phyloP scores from a whole-genome alignment of 2,797 vertebrate species.

The Natrix natrix region DNA sequence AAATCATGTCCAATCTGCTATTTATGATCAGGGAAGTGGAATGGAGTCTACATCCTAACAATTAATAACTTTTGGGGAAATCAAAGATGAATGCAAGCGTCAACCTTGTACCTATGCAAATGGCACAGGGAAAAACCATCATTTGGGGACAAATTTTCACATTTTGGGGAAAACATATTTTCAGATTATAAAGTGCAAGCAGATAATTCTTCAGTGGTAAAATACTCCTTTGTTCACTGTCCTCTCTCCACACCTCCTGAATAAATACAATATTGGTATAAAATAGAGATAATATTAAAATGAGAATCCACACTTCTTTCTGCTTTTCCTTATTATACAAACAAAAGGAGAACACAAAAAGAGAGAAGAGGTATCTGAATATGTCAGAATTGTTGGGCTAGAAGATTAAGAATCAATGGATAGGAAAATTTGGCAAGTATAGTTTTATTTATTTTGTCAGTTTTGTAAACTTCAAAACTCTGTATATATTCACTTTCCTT shows the following conservation, averaged over 20 bases:
- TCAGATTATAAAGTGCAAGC: neutral
- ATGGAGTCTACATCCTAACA: neutral
- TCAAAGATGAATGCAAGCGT: neutral
- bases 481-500: neutral
- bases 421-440: neutral
- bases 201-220: neutral
- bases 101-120: neutral
- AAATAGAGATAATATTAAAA: neutral
- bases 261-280: neutral
- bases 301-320: neutral
- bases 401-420: neutral
- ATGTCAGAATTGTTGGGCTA: neutral
- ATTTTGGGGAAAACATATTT: neutral
- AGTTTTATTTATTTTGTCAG: neutral
- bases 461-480: neutral
- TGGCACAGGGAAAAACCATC: neutral
- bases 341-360: neutral
- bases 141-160: neutral
- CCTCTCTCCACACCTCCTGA: neutral
- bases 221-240: neutral
- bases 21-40: neutral
- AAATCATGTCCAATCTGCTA: neutral
- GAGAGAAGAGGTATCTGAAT: neutral
- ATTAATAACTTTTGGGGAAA: neutral
- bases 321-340: neutral